A percentile compares a stretch with the other conserved stretches of the same genome.
Conservation (phyloP, 2,888 invertebrate genomes). For the Electrophaes corylata region DNA sequence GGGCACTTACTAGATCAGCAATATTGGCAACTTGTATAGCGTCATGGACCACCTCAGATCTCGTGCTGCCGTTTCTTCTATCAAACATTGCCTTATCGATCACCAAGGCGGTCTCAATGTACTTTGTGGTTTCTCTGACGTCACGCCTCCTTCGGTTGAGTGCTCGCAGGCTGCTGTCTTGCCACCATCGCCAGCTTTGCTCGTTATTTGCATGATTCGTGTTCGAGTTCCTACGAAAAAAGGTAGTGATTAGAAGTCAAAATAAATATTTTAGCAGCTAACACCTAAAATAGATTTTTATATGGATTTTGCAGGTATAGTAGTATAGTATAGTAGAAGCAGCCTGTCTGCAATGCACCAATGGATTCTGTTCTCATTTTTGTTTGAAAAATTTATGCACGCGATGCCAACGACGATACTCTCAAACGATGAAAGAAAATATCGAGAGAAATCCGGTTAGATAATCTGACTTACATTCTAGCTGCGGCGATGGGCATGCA, state of each 20-base stretch:
- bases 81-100: conserved; percentile 99
- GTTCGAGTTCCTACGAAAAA: conserved; percentile 46
- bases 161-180: conserved; percentile 63
- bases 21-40: conserved; percentile 98
- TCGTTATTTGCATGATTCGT: conserved; percentile 55
- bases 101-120: conserved; percentile 97
- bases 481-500: too few species aligned
- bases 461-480: too few species aligned
- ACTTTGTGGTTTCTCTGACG: conserved; percentile 95
- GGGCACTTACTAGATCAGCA: conserved; percentile 94
- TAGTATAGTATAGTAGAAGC: too few species aligned
- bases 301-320: too few species aligned
- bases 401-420: too few species aligned
- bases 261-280: not conserved
- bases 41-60: conserved; percentile 95
- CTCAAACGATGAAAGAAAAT: too few species aligned
- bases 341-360: too few species aligned
- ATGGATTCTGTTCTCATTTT: too few species aligned
- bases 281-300: too few species aligned
- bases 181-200: conserved; percentile 73
- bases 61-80: conserved; percentile 93
- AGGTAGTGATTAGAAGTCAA: not conserved
- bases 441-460: too few species aligned
- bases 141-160: conserved; percentile 85
- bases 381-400: too few species aligned